phyloP scores from a whole-genome alignment of 1,140 invertebrate species.

The Oreohelix idahoensis region DNA sequence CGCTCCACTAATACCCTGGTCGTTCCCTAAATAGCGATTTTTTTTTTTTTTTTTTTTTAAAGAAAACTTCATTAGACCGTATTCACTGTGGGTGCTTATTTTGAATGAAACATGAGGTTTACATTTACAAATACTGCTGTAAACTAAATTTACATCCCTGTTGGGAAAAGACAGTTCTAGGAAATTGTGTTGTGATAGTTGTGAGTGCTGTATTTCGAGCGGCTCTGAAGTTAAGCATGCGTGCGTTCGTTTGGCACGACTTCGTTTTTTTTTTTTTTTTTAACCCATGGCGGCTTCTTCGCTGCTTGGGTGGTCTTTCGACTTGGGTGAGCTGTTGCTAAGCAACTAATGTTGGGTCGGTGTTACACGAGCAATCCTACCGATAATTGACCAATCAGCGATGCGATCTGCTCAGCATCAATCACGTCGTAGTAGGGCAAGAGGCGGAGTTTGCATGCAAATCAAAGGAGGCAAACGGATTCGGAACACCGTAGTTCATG shows the following conservation, averaged over 20 bases:
- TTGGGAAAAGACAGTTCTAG: not conserved
- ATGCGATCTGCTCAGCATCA: slow-evolving; percentile 64
- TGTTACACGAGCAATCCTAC: slow-evolving; percentile 67
- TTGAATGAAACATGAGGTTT: not conserved
- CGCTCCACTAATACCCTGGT: not conserved
- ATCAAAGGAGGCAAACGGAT: slow-evolving; percentile 51
- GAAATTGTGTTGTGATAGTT: not conserved
- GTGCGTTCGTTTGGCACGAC: too few relatives aligned
- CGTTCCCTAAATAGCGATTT: not conserved
- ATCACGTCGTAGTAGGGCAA: slow-evolving; percentile 55
- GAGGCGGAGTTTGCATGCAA: slow-evolving; percentile 66
- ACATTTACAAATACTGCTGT: not conserved
- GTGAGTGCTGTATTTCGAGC: not conserved
- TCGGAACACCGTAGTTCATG: slow-evolving; percentile 45
- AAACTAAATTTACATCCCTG: not conserved
- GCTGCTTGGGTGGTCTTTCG: slow-evolving; percentile 69
- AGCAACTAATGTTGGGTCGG: slow-evolving; percentile 70
- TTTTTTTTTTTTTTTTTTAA: too few relatives aligned
- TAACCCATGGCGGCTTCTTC: slow-evolving; percentile 28
- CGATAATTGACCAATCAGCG: slow-evolving; percentile 66
- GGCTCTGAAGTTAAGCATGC: not conserved
- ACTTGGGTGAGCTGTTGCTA: slow-evolving; percentile 71
- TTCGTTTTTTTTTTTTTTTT: slow-evolving; percentile 1
- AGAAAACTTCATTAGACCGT: not conserved
- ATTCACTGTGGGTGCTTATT: not conserved